Evolutionary conservation across 2,888 invertebrate species (phyloP), one percentile per base, ranked within the genome.

Genomic region (Temnothorax unifasciatus): DNA sequence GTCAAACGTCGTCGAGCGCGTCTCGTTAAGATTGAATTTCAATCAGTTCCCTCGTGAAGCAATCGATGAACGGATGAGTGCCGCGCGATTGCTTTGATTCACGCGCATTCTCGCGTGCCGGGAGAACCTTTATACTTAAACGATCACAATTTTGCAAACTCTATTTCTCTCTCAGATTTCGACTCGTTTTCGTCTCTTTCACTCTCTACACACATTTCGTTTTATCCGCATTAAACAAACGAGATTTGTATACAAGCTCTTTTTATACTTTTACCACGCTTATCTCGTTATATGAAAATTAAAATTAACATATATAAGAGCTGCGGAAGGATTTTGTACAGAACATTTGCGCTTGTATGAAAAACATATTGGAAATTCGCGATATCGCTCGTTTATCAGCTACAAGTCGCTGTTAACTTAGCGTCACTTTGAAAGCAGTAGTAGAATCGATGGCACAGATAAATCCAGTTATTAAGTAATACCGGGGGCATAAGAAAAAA

Each of bases 21-120:
- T 81, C 83, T 84, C 81, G 81, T 84, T 81, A 81, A 61, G 83
- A 68, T 71, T 64, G 81, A 81, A 84, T 84, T 84, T 81, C 71
- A 84, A 81, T 84, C 81, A 64, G 71, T 41, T 68, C 25, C 41
- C 29, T 50, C 47, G 21, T 9, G 41, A 75, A 74, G 63, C 61
- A 38, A 13, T n/a, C 63, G 77, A n/a, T 41, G 63, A 76, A 52
- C 29, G 21, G 41, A 47, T 29, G 29, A 29, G 29, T 68, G 18
- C 18, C 25, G 13, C 9, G 79, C 34, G 47, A 47, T 57, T 73
- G 18, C 71, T 71, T 71, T 71, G 79, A 79, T 79, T 82, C 50
- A 63, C 38, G 38, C n/a, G 9, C 34, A 38, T 44, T 34, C 44
- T 57, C 71, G 57, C 34, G 69, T 59, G 59, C 41, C 79, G 18